Percentiles rank a stretch among this genome's conserved stretches.
Conservation (phyloP, 2,797 vertebrate species). For the Poecilia velifera region DNA sequence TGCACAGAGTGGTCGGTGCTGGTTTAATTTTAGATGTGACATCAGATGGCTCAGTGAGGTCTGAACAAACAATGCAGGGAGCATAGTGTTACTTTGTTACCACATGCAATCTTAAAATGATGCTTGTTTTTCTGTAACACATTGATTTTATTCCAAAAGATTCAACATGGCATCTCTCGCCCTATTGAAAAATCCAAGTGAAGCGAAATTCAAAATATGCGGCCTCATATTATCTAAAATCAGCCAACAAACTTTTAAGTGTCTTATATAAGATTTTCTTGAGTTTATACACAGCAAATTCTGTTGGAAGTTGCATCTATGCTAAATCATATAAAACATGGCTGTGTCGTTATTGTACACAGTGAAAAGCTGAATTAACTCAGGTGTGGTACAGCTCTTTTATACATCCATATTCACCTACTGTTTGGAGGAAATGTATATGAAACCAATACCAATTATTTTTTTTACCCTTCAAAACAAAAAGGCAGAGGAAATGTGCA, state of each 20-base stretch:
- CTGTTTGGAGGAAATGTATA: not conserved
- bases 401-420: not conserved
- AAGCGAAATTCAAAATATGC: not conserved
- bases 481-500: not conserved
- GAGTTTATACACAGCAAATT: not conserved
- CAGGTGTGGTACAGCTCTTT: not conserved
- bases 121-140: not conserved
- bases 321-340: not conserved
- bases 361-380: not conserved
- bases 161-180: not conserved
- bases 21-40: conserved; percentile 43
- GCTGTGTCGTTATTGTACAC: not conserved
- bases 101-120: not conserved
- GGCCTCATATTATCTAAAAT: not conserved
- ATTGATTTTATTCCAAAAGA: not conserved
- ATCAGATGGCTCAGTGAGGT: conserved; percentile 11
- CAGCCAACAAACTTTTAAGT: not conserved
- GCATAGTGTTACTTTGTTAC: not conserved
- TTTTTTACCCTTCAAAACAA: not conserved
- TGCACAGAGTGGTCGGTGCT: conserved; percentile 20
- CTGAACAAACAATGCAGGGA: conserved; percentile 5
- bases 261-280: not conserved
- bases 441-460: not conserved
- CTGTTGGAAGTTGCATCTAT: not conserved
- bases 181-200: not conserved